Evolutionary conservation across 92 coral and sea anemone genomes (phyloP).

Genomic region (Diadumene lineata): DNA sequence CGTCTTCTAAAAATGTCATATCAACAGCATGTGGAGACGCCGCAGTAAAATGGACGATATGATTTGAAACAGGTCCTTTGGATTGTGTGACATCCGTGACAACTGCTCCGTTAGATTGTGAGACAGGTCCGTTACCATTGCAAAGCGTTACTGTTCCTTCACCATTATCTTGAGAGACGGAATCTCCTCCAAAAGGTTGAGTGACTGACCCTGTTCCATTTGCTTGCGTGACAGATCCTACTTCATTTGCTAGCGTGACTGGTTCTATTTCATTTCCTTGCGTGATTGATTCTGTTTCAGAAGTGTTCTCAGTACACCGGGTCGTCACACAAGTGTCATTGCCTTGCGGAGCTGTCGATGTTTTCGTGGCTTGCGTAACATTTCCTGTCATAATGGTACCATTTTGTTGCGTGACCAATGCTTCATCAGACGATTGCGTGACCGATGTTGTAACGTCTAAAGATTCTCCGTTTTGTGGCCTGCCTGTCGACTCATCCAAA

Average conservation of each 20-base stretch:
- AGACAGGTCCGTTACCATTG: background rate
- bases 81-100: constrained; percentile 1
- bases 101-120: constrained; percentile 12
- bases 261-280: background rate
- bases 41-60: background rate
- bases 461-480: too few species aligned
- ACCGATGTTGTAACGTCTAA: too few species aligned
- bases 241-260: background rate
- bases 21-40: constrained; percentile 7
- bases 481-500: too few species aligned
- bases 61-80: background rate
- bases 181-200: background rate
- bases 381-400: too few species aligned
- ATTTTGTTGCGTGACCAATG: too few species aligned
- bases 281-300: too few species aligned
- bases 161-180: background rate
- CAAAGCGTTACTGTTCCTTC: background rate
- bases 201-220: background rate
- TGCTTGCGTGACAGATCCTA: background rate
- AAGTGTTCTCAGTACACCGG: too few species aligned
- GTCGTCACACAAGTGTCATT: too few species aligned
- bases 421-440: too few species aligned
- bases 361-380: too few species aligned
- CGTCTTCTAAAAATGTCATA: background rate
- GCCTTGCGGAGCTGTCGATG: too few species aligned